Evolutionary conservation across 1,140 invertebrate species (phyloP), one percentile per base, ranked within the genome.

Genomic region (Lutraria rhynchaena): DNA sequence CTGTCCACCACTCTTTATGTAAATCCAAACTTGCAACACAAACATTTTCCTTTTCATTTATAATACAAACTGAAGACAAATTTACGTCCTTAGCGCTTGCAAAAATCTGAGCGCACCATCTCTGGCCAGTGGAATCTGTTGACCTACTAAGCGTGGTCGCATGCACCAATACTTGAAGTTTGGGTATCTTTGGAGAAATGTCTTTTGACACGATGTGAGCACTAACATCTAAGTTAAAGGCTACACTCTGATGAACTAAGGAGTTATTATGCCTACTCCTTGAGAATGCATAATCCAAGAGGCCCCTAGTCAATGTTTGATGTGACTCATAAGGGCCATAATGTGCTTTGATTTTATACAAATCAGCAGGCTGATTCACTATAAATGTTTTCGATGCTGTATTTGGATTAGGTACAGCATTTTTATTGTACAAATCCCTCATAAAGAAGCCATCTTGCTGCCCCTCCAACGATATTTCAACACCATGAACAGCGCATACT

Each of bases 211-310:
- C 78, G 17, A 81, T 81, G 37, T 81, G 78, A 4, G 69, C 78
- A 81, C 78, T 81, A 17, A 81, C 60, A 65, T 81, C 78, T 35
- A 81, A n/a, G 29, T 81, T 81, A 41, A 73, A 81, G n/a, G 46
- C 70, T 15, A 81, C 55, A 63, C 58, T 81, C 29, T 44, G 46
- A 37, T 81, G 67, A 17, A 71, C 55, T 11, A 81, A n/a, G 0
- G 55, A 51, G n/a, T 53, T 61, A 22, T 73, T 61, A 15, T 37
- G 51, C 11, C 57, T 41, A 35, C 57, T 65, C 24, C 49, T 27
- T 5, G 69, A 74, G 41, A 58, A 74, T 5, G 55, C 78, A n/a
- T 11, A 29, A 37, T 73, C 69, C 31, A 74, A 24, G 5, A 73
- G 41, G 35, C 17, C 33, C 29, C 49, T n/a, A 33, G 69, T 63